phyloP scores from a whole-genome alignment of 2,888 invertebrate genomes.

The Melitaea athalia region DNA sequence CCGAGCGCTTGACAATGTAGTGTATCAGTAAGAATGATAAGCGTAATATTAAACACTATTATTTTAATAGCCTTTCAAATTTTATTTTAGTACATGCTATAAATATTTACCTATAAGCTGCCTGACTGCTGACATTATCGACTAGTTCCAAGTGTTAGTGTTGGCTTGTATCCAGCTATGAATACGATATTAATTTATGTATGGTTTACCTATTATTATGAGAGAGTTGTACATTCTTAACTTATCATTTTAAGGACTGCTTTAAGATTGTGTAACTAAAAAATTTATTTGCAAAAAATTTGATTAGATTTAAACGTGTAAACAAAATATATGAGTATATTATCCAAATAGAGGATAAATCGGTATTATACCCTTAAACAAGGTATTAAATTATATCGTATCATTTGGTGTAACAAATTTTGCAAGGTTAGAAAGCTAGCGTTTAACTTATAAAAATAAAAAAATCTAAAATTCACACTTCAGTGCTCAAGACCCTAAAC shows the following conservation, averaged over 20 bases:
- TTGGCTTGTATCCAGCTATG: constrained; percentile 42
- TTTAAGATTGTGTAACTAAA: background rate
- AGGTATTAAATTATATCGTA: background rate
- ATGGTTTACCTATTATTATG: constrained; percentile 36
- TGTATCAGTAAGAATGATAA: background rate
- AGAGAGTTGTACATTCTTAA: background rate
- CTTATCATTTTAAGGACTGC: background rate
- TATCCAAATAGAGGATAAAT: no score
- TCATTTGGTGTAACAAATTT: background rate
- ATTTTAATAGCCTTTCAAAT: constrained; percentile 8
- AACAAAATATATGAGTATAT: no score
- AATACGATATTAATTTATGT: constrained; percentile 51
- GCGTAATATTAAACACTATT: background rate
- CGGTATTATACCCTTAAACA: no score
- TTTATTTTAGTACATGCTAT: constrained; percentile 8
- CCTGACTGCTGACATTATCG: constrained; percentile 4
- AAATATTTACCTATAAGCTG: constrained; percentile 11
- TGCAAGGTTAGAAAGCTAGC: background rate
- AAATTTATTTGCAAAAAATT: no score
- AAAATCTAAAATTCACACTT: constrained; percentile 67
- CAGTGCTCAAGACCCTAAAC: constrained; percentile 65
- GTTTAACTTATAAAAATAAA: constrained; percentile 14
- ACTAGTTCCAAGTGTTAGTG: constrained; percentile 39
- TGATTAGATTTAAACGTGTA: no score
- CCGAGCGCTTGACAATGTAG: no score